phyloP scores from a whole-genome alignment of 2,888 invertebrate species.

The Leuctra nigra region DNA sequence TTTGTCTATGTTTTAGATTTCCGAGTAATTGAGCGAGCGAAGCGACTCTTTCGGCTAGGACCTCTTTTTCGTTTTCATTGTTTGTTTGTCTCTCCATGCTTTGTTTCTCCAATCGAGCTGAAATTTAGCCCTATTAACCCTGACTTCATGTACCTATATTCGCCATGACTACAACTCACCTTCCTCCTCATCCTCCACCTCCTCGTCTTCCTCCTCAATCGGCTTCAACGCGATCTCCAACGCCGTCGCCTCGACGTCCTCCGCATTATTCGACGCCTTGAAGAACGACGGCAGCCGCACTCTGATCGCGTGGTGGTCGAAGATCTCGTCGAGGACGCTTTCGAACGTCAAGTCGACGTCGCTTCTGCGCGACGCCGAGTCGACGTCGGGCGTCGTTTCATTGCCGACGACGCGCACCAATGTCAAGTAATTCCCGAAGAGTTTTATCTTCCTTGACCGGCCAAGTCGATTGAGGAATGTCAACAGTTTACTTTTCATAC shows the following conservation, averaged over 20 bases:
- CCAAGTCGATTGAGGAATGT: not conserved
- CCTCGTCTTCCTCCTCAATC: not conserved
- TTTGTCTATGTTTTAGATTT: no score
- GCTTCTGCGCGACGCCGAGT: no score
- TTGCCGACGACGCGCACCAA: not conserved
- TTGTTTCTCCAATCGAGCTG: no score
- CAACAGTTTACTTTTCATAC: slow-evolving; percentile 4
- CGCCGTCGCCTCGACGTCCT: not conserved
- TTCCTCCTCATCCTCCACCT: no score
- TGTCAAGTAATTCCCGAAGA: not conserved
- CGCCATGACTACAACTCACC: no score
- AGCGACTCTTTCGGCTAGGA: no score
- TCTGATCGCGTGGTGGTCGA: not conserved
- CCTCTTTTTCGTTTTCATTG: no score
- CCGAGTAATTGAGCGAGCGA: no score
- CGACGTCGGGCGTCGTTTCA: no score
- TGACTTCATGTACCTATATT: no score
- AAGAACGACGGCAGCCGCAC: not conserved
- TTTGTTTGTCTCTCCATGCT: no score
- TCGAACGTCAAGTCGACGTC: not conserved
- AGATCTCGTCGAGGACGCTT: not conserved
- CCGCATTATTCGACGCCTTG: not conserved
- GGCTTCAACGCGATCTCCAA: not conserved
- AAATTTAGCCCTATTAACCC: no score
- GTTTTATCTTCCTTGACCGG: not conserved